Conservation (phyloP, 2,113 vertebrate genomes). For the Delphinus delphis region DNA sequence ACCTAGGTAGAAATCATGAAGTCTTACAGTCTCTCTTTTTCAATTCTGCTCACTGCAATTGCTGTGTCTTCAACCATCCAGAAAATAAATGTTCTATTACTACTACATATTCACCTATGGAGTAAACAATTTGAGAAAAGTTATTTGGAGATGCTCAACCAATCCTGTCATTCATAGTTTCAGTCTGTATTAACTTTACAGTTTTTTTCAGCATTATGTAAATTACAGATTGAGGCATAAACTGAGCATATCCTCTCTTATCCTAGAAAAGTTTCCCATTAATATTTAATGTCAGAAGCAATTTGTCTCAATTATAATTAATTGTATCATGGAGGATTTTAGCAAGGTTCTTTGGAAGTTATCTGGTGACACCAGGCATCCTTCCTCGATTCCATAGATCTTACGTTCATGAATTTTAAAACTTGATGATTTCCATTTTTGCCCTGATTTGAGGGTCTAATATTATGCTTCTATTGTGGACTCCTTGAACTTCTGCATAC, state of each 20-base stretch:
- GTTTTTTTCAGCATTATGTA: background rate
- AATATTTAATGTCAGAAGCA: background rate
- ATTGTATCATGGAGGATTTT: background rate
- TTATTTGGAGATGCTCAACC: background rate
- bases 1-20: background rate
- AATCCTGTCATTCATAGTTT: background rate
- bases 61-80: background rate
- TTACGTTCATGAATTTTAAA: background rate
- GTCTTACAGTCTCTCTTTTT: background rate
- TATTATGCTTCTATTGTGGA: background rate
- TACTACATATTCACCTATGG: background rate
- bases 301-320: background rate
- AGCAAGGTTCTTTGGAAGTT: background rate
- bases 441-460: background rate
- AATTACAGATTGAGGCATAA: background rate
- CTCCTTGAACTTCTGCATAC: background rate
- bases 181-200: background rate
- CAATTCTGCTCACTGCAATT: background rate
- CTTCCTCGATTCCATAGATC: background rate
- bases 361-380: background rate
- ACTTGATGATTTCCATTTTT: background rate
- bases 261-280: background rate
- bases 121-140: background rate
- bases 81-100: background rate
- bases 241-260: background rate